A percentile compares a stretch with the other conserved stretches of the same genome.
These are phyloP conservation scores for Temnothorax rugatulus DNA, from an alignment of 2,888 invertebrate species.

Conservation along the genomic window DNA sequence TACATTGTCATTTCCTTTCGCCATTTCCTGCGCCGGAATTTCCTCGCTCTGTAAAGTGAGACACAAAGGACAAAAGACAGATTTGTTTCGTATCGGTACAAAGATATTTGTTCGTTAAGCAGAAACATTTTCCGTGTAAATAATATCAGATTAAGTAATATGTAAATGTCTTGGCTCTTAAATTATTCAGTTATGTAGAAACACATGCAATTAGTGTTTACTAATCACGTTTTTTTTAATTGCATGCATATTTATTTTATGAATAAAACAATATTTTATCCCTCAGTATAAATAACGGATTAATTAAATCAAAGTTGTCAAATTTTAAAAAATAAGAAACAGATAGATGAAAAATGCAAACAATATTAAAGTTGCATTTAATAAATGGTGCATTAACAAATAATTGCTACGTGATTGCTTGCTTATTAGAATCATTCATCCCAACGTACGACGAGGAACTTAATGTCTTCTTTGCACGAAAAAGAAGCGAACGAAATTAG, in stretches of 20 bases:
- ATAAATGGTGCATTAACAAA: background rate
- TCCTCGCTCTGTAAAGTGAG: background rate
- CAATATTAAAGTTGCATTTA: background rate
- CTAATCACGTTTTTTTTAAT: background rate
- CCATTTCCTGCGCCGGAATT: background rate
- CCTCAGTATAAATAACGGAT: background rate
- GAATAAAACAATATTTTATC: background rate
- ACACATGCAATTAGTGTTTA: background rate
- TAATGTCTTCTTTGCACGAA: background rate
- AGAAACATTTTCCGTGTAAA: background rate
- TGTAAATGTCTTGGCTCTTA: background rate
- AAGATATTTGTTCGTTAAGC: background rate
- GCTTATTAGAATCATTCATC: background rate
- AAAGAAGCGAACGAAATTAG: background rate
- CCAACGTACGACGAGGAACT: background rate
- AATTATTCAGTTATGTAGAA: background rate
- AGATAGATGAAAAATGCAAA: background rate
- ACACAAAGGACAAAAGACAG: background rate
- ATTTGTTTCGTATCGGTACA: background rate
- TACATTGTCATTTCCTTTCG: constrained; percentile 7
- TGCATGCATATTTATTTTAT: background rate
- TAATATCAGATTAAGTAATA: background rate
- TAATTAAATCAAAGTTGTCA: background rate
- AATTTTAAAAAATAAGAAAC: background rate
- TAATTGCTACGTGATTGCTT: background rate